Conservation (phyloP, 2,113 vertebrate species). For the human region GRCh38 chr6:5776001-5776500, state of each 20-base stretch:
- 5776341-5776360: not conserved
- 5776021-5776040: not conserved
- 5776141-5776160: not conserved
- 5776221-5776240: not conserved
- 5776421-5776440: too few relatives aligned
- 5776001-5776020: fast-evolving
- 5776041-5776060: not conserved
- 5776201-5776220: not conserved
- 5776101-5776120: not conserved
- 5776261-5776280: not conserved
- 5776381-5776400: not conserved
- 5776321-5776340: not conserved
- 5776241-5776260: not conserved
- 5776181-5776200: not conserved
- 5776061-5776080: not conserved
- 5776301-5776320: not conserved
- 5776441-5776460: not conserved
- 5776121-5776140: not conserved
- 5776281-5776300: not conserved
- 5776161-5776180: not conserved
- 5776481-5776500: not conserved
- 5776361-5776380: not conserved
- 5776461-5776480: not conserved
- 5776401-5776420: not conserved
- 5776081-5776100: too few relatives aligned